Evolutionary conservation across 1,140 invertebrate species (phyloP).

Genomic region (Neelides sp.): DNA sequence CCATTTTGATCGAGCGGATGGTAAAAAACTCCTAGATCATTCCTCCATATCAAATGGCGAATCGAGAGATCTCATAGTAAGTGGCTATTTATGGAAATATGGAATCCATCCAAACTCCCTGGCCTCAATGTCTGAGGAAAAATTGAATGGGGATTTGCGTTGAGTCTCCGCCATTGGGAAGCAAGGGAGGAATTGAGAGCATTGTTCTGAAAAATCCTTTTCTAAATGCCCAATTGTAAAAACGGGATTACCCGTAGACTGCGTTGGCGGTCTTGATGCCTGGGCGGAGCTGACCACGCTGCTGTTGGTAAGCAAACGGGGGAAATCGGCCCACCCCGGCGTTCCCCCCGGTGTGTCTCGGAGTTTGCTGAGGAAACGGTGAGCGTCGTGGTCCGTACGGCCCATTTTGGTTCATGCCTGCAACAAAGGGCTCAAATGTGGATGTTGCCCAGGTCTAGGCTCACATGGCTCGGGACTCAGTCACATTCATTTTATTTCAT

Average conservation of each 20-base stretch:
- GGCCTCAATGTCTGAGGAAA: neutral
- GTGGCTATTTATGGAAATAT: no score
- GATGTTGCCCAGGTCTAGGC: neutral
- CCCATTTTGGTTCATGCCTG: conserved; percentile 26
- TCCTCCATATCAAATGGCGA: no score
- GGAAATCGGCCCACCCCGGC: conserved; percentile 24
- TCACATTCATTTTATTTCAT: neutral
- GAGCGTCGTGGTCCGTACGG: conserved; percentile 24
- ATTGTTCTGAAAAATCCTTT: neutral
- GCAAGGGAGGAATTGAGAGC: no score
- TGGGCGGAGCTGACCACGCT: conserved; percentile 22
- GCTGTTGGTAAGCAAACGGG: conserved; percentile 25
- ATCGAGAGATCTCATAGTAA: no score
- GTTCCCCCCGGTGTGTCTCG: conserved; percentile 24
- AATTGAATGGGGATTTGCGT: neutral
- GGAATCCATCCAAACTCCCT: no score
- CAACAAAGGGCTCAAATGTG: neutral
- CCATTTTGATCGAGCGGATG: no score
- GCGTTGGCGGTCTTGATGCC: conserved; percentile 24
- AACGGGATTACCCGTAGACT: conserved; percentile 22
- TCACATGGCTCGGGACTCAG: neutral
- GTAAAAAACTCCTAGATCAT: no score
- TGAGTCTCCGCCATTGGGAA: no score
- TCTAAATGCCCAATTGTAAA: neutral
- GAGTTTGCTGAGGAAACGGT: conserved; percentile 27